phyloP scores from a whole-genome alignment of 2,113 vertebrate genomes.

The Paedocypris sp. region DNA sequence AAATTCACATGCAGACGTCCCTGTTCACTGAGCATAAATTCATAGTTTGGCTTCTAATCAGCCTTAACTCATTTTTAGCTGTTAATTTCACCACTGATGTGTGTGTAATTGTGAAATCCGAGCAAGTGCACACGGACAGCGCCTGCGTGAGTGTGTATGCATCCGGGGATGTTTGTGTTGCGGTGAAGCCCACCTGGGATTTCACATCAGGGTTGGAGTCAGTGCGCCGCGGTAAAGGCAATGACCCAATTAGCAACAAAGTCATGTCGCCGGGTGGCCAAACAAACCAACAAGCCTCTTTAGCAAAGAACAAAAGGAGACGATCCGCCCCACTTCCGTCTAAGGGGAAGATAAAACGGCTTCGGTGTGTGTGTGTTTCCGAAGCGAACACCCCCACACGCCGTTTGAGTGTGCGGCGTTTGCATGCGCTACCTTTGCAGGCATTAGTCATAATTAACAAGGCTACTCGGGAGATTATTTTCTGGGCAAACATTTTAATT shows the following conservation, averaged over 20 bases:
- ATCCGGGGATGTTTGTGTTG: not conserved
- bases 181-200: slow-evolving; percentile 17
- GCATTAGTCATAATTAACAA: slow-evolving; percentile 64
- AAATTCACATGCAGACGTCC: slow-evolving; percentile 1
- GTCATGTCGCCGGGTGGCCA: slow-evolving; percentile 34
- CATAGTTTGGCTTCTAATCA: slow-evolving; percentile 7
- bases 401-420: slow-evolving; percentile 18
- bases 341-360: slow-evolving; percentile 28
- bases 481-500: slow-evolving; percentile 65
- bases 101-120: not conserved
- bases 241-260: slow-evolving; percentile 41
- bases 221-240: slow-evolving; percentile 29
- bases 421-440: slow-evolving; percentile 35
- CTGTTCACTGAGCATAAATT: not conserved
- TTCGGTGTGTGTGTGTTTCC: slow-evolving; percentile 40
- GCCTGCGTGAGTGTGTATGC: not conserved
- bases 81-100: slow-evolving; percentile 6
- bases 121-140: not conserved
- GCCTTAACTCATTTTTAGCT: slow-evolving; percentile 1
- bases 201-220: slow-evolving; percentile 38
- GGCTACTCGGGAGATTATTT: slow-evolving; percentile 58
- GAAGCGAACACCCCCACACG: slow-evolving; percentile 48
- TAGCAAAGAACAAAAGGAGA: slow-evolving; percentile 36
- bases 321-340: slow-evolving; percentile 23
- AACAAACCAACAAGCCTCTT: slow-evolving; percentile 31